Evolutionary conservation across 2,797 vertebrate species (phyloP), one percentile per base, ranked within the genome.

Genomic region (Poecilia wingei): DNA sequence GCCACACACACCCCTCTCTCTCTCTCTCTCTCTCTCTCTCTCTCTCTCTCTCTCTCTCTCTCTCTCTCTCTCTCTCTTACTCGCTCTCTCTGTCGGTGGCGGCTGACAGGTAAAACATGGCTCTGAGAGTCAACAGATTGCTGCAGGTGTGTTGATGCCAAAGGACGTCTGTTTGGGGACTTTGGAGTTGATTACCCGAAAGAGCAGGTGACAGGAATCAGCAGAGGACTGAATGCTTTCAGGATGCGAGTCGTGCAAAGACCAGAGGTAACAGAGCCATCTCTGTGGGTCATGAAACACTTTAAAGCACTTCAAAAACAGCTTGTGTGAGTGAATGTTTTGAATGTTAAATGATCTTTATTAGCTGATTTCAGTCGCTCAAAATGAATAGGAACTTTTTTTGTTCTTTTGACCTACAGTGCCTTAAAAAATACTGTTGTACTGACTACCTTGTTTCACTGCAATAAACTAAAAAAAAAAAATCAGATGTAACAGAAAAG

Each of bases 91-190:
- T 49, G 4, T 74, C 5, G 28, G 61, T 76, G 39, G 70, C 45
- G 4, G 82, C 88, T 78, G 79, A 85, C 84, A 92, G 88, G 88
- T 90, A 88, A 94, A 84, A 83, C 82, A 85, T 84, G 77, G 36
- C 0, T 55, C 77, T 75, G 76, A 68, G 51, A 82, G 84, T 88
- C 86, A 86, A 87, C 90, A 85, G 87, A 86, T 86, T 84, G 86
- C 86, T 85, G 91, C 86, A 91, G 84, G 89, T 86, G 88, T 75
- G 72, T 18, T 49, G 84, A 69, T 33, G 86, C 6, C 68, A 46
- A 71, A 71, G 82, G 80, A 81, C 78, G 86, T 84, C 77, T 84
- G 84, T 84, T 90, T 84, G 85, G 80, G 82, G 79, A 80, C 80
- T 71, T 87, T 77, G 59, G 84, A 72, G 82, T 80, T 85, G 83